Percentiles rank a stretch among this genome's conserved stretches.
These are phyloP conservation scores for Nephotettix cincticeps DNA, from an alignment of 1,140 invertebrate genomes.

Conservation along the genomic window DNA sequence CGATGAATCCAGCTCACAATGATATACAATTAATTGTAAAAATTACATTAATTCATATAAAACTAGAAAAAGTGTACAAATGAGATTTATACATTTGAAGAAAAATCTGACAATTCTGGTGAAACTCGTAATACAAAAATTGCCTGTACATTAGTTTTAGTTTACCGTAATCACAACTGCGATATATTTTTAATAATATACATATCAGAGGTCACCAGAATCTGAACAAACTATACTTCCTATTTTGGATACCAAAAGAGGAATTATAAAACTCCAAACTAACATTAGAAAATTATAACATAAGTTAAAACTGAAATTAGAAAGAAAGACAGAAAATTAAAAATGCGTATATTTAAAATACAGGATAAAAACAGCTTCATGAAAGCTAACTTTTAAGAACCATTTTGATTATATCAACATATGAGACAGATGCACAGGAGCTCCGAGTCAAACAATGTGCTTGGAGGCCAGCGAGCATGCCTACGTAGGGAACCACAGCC, in stretches of 20 bases:
- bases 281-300: not conserved
- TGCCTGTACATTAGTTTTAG: too few species aligned
- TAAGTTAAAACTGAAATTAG: not conserved
- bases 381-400: constrained; percentile 27
- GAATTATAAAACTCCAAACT: not conserved
- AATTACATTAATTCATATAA: not conserved
- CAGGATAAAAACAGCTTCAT: constrained; percentile 16
- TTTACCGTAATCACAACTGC: too few species aligned
- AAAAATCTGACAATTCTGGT: not conserved
- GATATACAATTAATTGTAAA: too few species aligned
- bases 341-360: constrained; percentile 19
- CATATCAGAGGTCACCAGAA: too few species aligned
- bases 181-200: too few species aligned
- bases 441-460: constrained; percentile 47
- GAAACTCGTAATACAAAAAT: not conserved
- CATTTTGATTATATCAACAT: constrained; percentile 27
- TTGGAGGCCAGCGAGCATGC: constrained; percentile 41
- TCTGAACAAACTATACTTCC: not conserved
- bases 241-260: constrained; percentile 22
- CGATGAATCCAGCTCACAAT: not conserved
- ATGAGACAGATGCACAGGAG: constrained; percentile 31
- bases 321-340: not conserved
- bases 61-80: not conserved
- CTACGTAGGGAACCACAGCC: constrained; percentile 25
- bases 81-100: not conserved